Base-by-base conservation (phyloP, 2,797 vertebrate genomes). In the Chaetophractus vellerosus region DNA sequence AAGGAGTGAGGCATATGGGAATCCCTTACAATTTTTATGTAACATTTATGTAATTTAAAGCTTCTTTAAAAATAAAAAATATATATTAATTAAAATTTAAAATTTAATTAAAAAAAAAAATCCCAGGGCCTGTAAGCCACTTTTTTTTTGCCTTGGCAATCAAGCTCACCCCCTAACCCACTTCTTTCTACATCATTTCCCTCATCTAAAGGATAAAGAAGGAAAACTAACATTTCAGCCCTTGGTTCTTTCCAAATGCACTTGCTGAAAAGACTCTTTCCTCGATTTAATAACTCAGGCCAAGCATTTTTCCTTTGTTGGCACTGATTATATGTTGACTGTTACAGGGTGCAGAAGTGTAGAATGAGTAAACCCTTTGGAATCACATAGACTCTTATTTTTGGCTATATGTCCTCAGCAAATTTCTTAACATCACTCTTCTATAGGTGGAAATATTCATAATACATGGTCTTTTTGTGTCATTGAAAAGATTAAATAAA, bases 101-200 rank as follows among this genome's bases (percentile, higher is more conserved):
- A 38, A 38, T 4, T 38, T 38, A 38, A 38, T 38, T 38, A 4
- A 4, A 38, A 38, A 45, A 45, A 45, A 45, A 10, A 45, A 0
- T 50, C 36, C 72, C 95, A 95, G 85, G 86, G 38, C 36, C 48
- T 94, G 68, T 24, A 31, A 86, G 72, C 71, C 41, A 6, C 12
- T 3, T 1, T 69, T 33, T 1, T 23, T 33, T 18, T 50, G 19
- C 24, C 50, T 69, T 33, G 28, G 45, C 45, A 84, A 16, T 48
- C 50, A 71, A 28, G 31, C n/a, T 28, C 33, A 11, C 38, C 86
- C 33, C n/a, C 50, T 15, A 50, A 89, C 10, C 28, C 5, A 18
- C 12, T 28, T 28, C 61, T 74, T 91, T 93, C 87, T 84, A 12
- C 5, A 28, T 36, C 28, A 41, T 1, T 31, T 68, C 52, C 19